Evolutionary conservation across 2,113 vertebrate species (phyloP).

Genomic region (Poecile atricapillus): DNA sequence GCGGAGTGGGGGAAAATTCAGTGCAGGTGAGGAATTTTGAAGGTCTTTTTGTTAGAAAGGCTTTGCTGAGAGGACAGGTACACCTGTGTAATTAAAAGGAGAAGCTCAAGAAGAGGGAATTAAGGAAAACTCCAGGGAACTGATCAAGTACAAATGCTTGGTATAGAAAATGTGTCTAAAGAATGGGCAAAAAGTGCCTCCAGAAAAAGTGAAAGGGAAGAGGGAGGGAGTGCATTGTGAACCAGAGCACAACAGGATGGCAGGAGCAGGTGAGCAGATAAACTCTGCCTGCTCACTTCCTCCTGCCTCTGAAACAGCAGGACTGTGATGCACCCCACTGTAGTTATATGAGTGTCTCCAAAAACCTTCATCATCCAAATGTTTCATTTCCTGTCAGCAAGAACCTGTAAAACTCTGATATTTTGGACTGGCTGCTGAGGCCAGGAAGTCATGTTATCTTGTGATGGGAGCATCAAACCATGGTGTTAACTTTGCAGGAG

Average conservation of each 20-base stretch:
- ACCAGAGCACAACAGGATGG: rapidly evolving
- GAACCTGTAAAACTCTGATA: not conserved
- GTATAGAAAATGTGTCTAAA: not conserved
- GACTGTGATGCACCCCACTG: not conserved
- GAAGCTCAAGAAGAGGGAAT: not conserved
- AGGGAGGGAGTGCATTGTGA: not conserved
- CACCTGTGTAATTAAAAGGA: not conserved
- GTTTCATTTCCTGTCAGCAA: not conserved
- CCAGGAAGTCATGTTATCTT: not conserved
- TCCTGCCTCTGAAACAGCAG: not conserved
- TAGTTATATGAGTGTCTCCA: not conserved
- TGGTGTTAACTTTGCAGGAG: not conserved
- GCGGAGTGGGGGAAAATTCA: not conserved
- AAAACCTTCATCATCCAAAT: not conserved
- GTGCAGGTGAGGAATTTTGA: not conserved
- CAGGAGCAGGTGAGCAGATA: not conserved
- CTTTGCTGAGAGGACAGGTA: not conserved
- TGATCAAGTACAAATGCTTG: not conserved
- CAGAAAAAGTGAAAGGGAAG: not conserved
- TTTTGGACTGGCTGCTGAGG: not conserved
- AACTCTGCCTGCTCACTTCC: not conserved
- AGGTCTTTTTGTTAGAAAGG: not conserved
- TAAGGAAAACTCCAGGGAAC: not conserved
- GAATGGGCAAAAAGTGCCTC: not conserved
- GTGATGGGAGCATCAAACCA: not conserved